A percentile compares a stretch with the other conserved stretches of the same genome.
phyloP scores from a whole-genome alignment of 2,113 vertebrate species.

The Chaetops frenatus region DNA sequence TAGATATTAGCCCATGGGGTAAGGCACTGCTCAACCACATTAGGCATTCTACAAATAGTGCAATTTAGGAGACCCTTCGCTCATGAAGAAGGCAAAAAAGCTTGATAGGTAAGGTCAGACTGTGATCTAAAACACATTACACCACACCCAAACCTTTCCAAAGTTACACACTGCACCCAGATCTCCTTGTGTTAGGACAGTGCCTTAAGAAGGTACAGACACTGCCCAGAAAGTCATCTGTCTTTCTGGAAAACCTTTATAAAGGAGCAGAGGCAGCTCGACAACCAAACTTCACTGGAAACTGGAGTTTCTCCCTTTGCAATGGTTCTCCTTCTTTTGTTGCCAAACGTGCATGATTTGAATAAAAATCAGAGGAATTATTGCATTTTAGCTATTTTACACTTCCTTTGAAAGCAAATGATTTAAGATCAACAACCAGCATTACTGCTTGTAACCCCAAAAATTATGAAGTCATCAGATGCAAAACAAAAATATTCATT shows the following conservation, averaged over 20 bases:
- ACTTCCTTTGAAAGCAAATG: neutral
- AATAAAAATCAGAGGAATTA: neutral
- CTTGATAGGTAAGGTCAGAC: neutral
- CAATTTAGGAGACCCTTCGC: neutral
- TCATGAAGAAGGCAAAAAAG: neutral
- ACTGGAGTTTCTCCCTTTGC: neutral
- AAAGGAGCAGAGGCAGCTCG: fast-evolving
- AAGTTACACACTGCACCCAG: neutral
- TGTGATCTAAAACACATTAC: neutral
- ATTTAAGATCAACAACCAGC: neutral
- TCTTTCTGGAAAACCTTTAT: neutral
- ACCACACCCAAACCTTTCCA: neutral
- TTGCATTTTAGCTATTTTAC: neutral
- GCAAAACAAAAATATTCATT: neutral
- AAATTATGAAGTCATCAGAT: neutral
- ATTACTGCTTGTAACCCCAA: neutral
- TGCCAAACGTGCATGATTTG: neutral
- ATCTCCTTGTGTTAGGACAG: neutral
- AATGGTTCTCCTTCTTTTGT: neutral
- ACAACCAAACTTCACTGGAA: neutral
- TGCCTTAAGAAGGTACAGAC: neutral
- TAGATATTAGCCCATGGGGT: neutral
- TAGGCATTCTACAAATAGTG: neutral
- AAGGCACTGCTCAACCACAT: neutral
- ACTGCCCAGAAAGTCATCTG: neutral